phyloP scores from a whole-genome alignment of 1,140 invertebrate genomes.

The Dolichoris vasculosae region DNA sequence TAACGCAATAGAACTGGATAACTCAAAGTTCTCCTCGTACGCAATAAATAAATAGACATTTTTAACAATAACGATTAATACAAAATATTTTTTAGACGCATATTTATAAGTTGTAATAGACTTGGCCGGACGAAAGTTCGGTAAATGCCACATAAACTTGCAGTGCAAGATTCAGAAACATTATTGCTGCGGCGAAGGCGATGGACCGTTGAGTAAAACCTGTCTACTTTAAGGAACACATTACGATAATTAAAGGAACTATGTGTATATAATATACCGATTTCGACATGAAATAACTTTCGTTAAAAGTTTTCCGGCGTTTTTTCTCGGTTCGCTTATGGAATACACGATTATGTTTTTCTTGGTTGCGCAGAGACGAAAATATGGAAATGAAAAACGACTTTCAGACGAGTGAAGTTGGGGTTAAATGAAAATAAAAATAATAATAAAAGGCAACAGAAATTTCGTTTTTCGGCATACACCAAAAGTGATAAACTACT shows the following conservation, averaged over 20 bases:
- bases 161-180: slow-evolving; percentile 50
- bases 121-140: slow-evolving; percentile 41
- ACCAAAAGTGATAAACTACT: slow-evolving; percentile 59
- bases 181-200: slow-evolving; percentile 47
- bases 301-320: slow-evolving; percentile 64
- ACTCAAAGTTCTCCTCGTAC: slow-evolving; percentile 42
- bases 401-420: slow-evolving; percentile 55
- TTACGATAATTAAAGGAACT: slow-evolving; percentile 66
- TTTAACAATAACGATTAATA: slow-evolving; percentile 41
- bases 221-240: slow-evolving; percentile 67
- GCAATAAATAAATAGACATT: slow-evolving; percentile 51
- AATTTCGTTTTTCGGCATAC: slow-evolving; percentile 69
- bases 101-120: slow-evolving; percentile 52
- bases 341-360: slow-evolving; percentile 56
- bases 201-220: slow-evolving; percentile 57
- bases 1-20: slow-evolving; percentile 44
- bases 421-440: slow-evolving; percentile 52
- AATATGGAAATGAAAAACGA: slow-evolving; percentile 56
- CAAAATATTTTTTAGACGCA: slow-evolving; percentile 50
- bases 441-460: slow-evolving; percentile 57
- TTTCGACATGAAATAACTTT: slow-evolving; percentile 62
- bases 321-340: slow-evolving; percentile 63
- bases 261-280: slow-evolving; percentile 59
- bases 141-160: slow-evolving; percentile 46
- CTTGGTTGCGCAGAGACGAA: slow-evolving; percentile 69